Base-by-base conservation (phyloP, 2,797 vertebrate species). In the Periparus ater region DNA sequence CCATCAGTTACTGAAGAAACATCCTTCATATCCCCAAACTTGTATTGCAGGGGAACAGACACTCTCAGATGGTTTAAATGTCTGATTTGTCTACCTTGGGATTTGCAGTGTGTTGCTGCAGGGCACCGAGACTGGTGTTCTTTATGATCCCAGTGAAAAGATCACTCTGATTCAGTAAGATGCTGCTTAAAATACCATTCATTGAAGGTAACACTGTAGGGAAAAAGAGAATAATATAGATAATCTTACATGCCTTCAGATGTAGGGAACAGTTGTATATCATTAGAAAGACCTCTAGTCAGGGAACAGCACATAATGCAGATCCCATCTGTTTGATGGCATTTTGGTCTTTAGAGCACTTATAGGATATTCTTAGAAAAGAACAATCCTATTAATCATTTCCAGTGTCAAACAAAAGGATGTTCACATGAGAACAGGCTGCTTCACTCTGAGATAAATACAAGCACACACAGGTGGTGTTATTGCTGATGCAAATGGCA, bases 331-430 rank as follows among this genome's bases (percentile, higher is more conserved):
- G 38, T 66, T 94, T 68, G 76, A 65, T 45, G 48, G 44, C 44
- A 70, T 91, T 91, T 85, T 42, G 20, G 44, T 90, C 44, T 94
- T 95, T 61, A 90, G 62, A 80, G 77, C 17, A 77, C 65, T 88
- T 74, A 34, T 2, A 88, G 23, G 51, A 73, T 85, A 83, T 80
- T 83, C 44, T 90, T 74, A 88, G 61, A 76, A 93, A 89, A 91
- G 48, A 91, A 82, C 51, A 94, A 88, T 76, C 68, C 36, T 60
- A 63, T 89, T 93, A 82, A 85, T 85, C 34, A 85, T 68, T 91
- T 83, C n/a, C 79, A 83, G 55, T 88, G 76, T 85, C n/a, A 66
- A 89, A 89, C 38, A 85, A 89, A 94, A 76, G 22, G 60, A 75
- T 82, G 48, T 70, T 93, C 72, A 48, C 14, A 58, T 55, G 11